Conservation (phyloP, 1,140 invertebrate genomes). For the Drosophila neocordata region DNA sequence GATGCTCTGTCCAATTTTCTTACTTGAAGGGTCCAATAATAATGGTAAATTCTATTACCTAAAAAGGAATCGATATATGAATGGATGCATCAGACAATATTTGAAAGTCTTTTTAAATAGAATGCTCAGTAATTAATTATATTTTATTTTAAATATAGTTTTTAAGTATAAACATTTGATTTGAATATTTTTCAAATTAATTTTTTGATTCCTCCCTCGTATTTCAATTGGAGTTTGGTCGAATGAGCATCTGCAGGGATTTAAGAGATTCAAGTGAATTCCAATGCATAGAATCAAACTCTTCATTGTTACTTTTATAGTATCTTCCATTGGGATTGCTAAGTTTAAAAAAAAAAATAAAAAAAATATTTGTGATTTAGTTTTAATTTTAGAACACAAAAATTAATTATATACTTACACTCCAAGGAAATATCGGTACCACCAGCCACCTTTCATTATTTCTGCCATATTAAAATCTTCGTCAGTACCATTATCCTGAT, state of each 20-base stretch:
- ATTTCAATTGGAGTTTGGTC: not conserved
- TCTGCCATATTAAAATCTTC: conserved; percentile 12
- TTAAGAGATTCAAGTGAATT: not conserved
- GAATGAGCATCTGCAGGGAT: conserved; percentile 33
- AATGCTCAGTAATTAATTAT: too few relatives aligned
- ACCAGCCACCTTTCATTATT: conserved; percentile 29
- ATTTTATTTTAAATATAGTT: too few relatives aligned
- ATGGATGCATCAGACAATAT: too few relatives aligned
- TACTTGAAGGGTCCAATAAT: too few relatives aligned
- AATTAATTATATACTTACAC: conserved; percentile 11
- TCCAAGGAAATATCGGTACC: conserved; percentile 15
- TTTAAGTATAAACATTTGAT: too few relatives aligned
- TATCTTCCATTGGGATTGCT: conserved; percentile 35
- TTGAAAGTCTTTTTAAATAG: too few relatives aligned
- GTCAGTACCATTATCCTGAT: conserved; percentile 12
- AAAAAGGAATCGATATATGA: too few relatives aligned
- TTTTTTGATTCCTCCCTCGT: not conserved
- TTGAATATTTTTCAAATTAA: too few relatives aligned
- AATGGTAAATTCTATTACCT: too few relatives aligned
- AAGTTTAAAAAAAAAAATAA: not conserved
- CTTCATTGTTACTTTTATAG: not conserved
- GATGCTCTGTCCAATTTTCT: too few relatives aligned
- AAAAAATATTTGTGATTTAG: not conserved
- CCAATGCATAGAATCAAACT: not conserved
- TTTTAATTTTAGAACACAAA: too few relatives aligned